Conservation (phyloP, 1,140 invertebrate genomes). For the Pentalonia nigronervosa region DNA sequence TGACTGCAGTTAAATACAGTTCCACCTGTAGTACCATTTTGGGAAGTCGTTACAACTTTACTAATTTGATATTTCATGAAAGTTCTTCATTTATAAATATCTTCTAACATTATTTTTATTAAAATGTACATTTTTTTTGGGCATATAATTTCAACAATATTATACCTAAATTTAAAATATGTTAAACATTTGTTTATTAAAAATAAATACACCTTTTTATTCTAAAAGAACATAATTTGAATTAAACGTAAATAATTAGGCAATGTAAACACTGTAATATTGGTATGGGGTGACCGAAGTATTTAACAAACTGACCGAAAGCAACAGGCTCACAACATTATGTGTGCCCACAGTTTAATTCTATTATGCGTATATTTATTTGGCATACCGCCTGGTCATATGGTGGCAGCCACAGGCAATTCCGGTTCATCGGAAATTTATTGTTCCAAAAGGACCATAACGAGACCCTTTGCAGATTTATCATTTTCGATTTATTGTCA, state of each 20-base stretch:
- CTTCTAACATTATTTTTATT: background rate
- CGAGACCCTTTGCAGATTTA: background rate
- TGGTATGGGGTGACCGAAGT: background rate
- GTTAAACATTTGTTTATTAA: background rate
- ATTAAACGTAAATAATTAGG: background rate
- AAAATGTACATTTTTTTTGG: background rate
- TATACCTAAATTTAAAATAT: background rate
- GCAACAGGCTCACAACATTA: slow-evolving; percentile 29
- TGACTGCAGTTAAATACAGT: background rate
- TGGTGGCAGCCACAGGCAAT: slow-evolving; percentile 16
- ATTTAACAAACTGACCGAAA: background rate
- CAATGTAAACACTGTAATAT: background rate
- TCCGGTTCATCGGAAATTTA: slow-evolving; percentile 40
- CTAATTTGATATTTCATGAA: background rate
- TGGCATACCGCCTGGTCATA: slow-evolving; percentile 44
- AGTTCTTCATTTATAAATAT: background rate
- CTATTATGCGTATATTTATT: background rate
- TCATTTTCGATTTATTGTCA: slow-evolving; percentile 48
- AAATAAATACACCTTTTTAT: background rate
- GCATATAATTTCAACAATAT: background rate
- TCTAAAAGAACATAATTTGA: background rate
- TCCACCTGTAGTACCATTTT: background rate
- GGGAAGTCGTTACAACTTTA: slow-evolving; percentile 3
- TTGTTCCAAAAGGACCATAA: slow-evolving; percentile 28
- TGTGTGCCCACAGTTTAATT: slow-evolving; percentile 4